These are phyloP conservation scores for Carlito syrichta DNA, from an alignment of 2,113 vertebrate species.

Conservation along the genomic window DNA sequence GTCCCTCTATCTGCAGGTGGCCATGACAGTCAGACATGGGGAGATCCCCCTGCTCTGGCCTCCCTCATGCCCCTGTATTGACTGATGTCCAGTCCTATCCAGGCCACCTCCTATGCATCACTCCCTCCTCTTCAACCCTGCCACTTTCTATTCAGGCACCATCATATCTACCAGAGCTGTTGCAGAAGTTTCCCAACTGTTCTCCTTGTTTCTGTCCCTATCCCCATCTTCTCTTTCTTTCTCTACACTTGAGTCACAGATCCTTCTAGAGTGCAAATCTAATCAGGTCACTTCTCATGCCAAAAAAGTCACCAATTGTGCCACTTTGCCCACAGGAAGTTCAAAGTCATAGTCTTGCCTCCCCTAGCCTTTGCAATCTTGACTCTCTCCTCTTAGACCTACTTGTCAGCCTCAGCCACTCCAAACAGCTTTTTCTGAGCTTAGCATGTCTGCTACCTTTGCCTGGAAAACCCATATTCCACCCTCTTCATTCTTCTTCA, in stretches of 20 bases:
- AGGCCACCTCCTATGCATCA: rapidly evolving
- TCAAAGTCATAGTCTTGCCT: background rate
- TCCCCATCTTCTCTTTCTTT: rapidly evolving
- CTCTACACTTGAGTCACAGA: background rate
- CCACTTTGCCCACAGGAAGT: background rate
- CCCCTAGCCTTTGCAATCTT: rapidly evolving
- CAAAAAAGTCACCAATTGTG: rapidly evolving
- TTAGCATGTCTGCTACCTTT: rapidly evolving
- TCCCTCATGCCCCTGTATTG: background rate
- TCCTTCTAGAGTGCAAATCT: background rate
- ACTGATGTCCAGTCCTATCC: no score
- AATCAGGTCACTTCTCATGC: background rate
- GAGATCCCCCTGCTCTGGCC: background rate
- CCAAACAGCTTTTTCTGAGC: background rate
- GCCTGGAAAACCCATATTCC: background rate
- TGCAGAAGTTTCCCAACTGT: rapidly evolving
- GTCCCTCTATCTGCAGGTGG: no score
- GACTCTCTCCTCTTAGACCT: no score
- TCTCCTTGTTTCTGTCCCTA: rapidly evolving
- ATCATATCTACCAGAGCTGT: background rate
- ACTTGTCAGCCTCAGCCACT: rapidly evolving
- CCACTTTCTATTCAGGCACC: background rate
- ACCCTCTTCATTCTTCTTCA: rapidly evolving
- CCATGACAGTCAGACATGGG: background rate
- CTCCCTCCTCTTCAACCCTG: background rate